Percentiles rank a stretch among this genome's conserved stretches.
Conservation (phyloP, 35 echinoderm and acorn worm genomes). For the Ptychodera flava region DNA sequence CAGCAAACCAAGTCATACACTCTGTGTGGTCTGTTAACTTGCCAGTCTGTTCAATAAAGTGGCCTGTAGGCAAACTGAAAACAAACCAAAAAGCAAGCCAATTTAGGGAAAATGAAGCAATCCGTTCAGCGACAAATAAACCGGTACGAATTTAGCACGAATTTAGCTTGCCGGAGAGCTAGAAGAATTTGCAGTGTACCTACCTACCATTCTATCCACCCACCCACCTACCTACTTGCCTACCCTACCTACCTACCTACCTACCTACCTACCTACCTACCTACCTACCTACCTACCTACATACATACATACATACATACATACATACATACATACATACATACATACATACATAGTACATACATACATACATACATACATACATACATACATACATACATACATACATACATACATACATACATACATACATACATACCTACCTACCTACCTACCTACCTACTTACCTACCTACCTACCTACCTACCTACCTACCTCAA, state of each 20-base stretch:
- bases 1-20: too few relatives aligned
- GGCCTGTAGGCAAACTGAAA: too few relatives aligned
- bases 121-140: too few relatives aligned
- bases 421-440: not conserved
- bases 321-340: constrained; percentile 2
- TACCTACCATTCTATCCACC: too few relatives aligned
- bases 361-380: not conserved
- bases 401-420: not conserved
- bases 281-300: not conserved
- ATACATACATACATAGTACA: not conserved
- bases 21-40: too few relatives aligned
- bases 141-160: too few relatives aligned
- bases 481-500: not conserved
- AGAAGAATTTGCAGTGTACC: too few relatives aligned
- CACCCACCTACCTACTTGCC: not conserved
- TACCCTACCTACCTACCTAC: not conserved
- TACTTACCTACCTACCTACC: not conserved
- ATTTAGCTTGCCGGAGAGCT: too few relatives aligned
- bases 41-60: too few relatives aligned
- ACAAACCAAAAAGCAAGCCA: too few relatives aligned
- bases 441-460: not conserved
- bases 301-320: constrained; percentile 2
- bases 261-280: not conserved
- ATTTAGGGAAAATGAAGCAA: too few relatives aligned
- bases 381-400: not conserved